These are phyloP conservation scores for Hypsibius dujardini DNA, from an alignment of 1,140 invertebrate species.

Conservation along the genomic window DNA sequence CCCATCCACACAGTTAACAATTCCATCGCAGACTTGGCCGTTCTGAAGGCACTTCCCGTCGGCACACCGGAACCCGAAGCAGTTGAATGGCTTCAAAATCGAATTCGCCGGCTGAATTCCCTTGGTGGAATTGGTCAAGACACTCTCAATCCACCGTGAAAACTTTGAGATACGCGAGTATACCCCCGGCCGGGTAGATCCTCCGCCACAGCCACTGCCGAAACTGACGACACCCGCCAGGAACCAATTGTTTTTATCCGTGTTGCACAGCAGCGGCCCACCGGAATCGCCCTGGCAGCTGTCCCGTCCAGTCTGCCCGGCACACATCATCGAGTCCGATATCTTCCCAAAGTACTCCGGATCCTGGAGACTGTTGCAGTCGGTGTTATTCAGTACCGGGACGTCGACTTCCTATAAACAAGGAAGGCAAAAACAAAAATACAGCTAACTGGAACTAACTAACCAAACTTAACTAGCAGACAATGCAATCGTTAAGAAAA, in stretches of 20 bases:
- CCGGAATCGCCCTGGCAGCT: constrained; percentile 15
- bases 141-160: constrained; percentile 17
- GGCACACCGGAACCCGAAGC: constrained; percentile 10
- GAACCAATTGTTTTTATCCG: background rate
- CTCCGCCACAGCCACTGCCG: constrained; percentile 19
- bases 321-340: constrained; percentile 11
- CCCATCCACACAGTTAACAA: constrained; percentile 3
- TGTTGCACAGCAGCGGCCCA: constrained; percentile 2
- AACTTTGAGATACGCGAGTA: constrained; percentile 19
- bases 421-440: too few relatives aligned
- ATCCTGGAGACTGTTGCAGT: constrained; percentile 14
- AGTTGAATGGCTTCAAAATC: constrained; percentile 8
- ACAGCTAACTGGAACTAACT: too few relatives aligned
- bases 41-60: constrained; percentile 13
- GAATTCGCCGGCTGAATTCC: background rate
- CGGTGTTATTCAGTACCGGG: constrained; percentile 4
- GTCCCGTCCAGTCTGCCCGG: constrained; percentile 6
- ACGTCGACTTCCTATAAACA: background rate
- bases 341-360: constrained; percentile 14
- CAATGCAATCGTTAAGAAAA: too few relatives aligned
- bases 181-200: constrained; percentile 14
- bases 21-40: constrained; percentile 13
- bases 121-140: background rate
- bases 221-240: constrained; percentile 21
- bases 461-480: too few relatives aligned